phyloP scores from a whole-genome alignment of 2,888 invertebrate genomes.

The Tineola bisselliella region DNA sequence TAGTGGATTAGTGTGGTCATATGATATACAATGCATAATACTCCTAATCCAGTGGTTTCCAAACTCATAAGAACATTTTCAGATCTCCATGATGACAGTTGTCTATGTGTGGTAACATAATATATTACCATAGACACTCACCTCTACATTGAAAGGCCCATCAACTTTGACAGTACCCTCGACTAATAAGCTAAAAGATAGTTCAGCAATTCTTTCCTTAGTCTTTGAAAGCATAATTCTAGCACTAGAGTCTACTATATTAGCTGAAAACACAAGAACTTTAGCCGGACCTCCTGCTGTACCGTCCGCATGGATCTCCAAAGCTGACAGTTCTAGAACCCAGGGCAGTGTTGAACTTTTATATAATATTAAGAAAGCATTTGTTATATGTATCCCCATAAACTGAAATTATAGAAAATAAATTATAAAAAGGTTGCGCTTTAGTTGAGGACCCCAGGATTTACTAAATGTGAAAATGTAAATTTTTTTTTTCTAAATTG shows the following conservation, averaged over 20 bases:
- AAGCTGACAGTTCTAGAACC: slow-evolving; percentile 76
- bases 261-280: slow-evolving; percentile 75
- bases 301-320: slow-evolving; percentile 77
- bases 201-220: slow-evolving; percentile 76
- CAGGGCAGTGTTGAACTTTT: slow-evolving; percentile 70
- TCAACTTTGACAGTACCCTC: slow-evolving; percentile 84
- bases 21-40: too few species aligned
- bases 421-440: too few species aligned
- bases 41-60: too few species aligned
- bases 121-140: slow-evolving; percentile 27
- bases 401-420: too few species aligned
- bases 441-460: too few species aligned
- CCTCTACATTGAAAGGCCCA: slow-evolving; percentile 87
- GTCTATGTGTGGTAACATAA: too few species aligned
- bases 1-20: too few species aligned
- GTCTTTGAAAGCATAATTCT: slow-evolving; percentile 58
- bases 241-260: slow-evolving; percentile 72
- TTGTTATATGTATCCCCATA: slow-evolving; percentile 85
- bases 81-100: too few species aligned
- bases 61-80: too few species aligned
- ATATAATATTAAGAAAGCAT: slow-evolving; percentile 64
- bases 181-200: slow-evolving; percentile 76
- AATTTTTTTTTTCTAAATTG: too few species aligned
- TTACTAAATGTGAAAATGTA: too few species aligned
- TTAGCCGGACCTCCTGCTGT: slow-evolving; percentile 76